phyloP scores from a whole-genome alignment of 2,888 invertebrate species.

The Latrodectus hesperus region DNA sequence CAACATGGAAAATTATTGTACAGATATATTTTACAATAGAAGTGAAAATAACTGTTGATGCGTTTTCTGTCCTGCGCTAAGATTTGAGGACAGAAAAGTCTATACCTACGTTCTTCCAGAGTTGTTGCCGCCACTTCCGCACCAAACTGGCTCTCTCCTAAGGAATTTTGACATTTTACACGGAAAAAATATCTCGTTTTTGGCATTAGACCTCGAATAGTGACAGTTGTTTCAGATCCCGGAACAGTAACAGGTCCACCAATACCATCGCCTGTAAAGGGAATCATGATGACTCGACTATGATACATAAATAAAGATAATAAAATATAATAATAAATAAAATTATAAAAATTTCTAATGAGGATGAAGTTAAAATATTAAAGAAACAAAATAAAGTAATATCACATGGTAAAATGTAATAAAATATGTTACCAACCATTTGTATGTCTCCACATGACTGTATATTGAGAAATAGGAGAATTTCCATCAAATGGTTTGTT shows the following conservation, averaged over 20 bases:
- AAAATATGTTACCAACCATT: slow-evolving; percentile 31
- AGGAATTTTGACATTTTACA: slow-evolving; percentile 93
- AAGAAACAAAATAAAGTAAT: too few species aligned
- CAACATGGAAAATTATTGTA: too few species aligned
- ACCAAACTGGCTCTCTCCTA: slow-evolving; percentile 92
- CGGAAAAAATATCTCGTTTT: slow-evolving; percentile 94
- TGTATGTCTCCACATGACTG: slow-evolving; percentile 62
- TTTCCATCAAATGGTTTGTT: slow-evolving; percentile 75
- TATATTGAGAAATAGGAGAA: slow-evolving; percentile 73
- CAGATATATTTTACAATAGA: too few species aligned
- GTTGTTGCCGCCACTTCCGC: slow-evolving; percentile 95
- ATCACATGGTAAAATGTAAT: too few species aligned
- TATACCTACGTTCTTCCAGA: slow-evolving; percentile 85
- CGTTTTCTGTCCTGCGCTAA: slow-evolving; percentile 31
- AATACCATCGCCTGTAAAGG: slow-evolving; percentile 43
- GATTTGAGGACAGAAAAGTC: slow-evolving; percentile 44
- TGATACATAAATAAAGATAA: not conserved
- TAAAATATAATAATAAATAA: not conserved
- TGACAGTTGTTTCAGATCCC: slow-evolving; percentile 61
- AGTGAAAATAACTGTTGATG: not conserved
- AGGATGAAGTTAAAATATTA: too few species aligned
- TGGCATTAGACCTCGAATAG: slow-evolving; percentile 82
- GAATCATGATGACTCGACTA: not conserved
- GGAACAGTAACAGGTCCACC: slow-evolving; percentile 57
- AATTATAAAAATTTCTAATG: not conserved